A percentile compares a stretch with the other conserved stretches of the same genome.
phyloP scores from a whole-genome alignment of 1,140 invertebrate genomes.

The Plutomurus gul region DNA sequence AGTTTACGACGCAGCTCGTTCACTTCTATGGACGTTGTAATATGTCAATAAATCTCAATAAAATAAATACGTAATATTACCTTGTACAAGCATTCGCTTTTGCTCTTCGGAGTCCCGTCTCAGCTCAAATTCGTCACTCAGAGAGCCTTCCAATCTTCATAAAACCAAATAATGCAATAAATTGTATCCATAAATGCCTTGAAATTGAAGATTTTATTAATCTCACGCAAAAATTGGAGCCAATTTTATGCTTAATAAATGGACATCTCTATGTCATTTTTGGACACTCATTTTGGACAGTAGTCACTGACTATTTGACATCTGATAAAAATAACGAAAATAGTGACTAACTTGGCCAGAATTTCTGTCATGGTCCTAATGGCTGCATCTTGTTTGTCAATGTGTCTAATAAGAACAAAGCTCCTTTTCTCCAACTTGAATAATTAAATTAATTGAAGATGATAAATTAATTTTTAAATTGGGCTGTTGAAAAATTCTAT shows the following conservation, averaged over 20 bases:
- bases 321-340: background rate
- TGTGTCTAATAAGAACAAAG: constrained; percentile 36
- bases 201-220: background rate
- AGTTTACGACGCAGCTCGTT: constrained; percentile 36
- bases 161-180: background rate
- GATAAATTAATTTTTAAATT: background rate
- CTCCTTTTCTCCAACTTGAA: constrained; percentile 30
- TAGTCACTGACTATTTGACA: too few species aligned
- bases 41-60: too few species aligned
- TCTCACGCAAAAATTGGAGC: too few species aligned
- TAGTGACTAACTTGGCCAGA: constrained; percentile 31
- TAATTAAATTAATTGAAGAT: background rate
- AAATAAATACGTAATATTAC: too few species aligned
- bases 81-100: constrained; percentile 6
- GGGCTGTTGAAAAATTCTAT: background rate
- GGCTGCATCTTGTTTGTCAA: constrained; percentile 46
- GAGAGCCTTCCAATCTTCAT: constrained; percentile 32
- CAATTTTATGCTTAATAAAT: too few species aligned
- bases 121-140: constrained; percentile 33
- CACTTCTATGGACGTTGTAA: too few species aligned
- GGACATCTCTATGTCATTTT: too few species aligned
- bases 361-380: constrained; percentile 47
- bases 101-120: constrained; percentile 14
- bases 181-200: background rate
- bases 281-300: too few species aligned